Evolutionary conservation across 2,888 invertebrate species (phyloP).

Genomic region (Teinopalpus imperialis): DNA sequence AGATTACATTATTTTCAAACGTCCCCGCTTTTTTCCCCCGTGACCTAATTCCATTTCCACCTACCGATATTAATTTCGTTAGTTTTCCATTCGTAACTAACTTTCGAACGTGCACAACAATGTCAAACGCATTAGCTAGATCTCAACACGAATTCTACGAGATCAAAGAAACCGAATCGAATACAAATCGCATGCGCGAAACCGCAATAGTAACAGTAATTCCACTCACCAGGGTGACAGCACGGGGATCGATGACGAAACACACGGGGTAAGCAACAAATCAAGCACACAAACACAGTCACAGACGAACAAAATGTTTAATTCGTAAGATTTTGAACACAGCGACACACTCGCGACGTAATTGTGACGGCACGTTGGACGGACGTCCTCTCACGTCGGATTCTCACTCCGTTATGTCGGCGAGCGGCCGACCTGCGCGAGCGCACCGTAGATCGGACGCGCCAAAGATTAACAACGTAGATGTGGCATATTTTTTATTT

Average conservation of each 20-base stretch:
- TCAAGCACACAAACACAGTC: constrained; percentile 23
- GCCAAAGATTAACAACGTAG: constrained; percentile 41
- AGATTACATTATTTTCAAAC: too few species aligned
- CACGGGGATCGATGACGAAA: constrained; percentile 1
- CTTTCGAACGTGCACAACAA: too few species aligned
- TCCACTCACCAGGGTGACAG: constrained; percentile 32
- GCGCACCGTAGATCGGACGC: constrained; percentile 54
- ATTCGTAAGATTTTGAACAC: constrained; percentile 14
- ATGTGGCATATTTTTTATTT: too few species aligned
- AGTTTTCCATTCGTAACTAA: too few species aligned
- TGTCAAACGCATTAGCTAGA: constrained; percentile 37
- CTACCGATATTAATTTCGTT: too few species aligned
- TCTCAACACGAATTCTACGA: constrained; percentile 35
- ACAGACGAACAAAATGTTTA: constrained; percentile 19
- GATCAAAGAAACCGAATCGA: constrained; percentile 35
- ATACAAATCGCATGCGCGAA: constrained; percentile 35
- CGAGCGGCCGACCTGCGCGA: constrained; percentile 18
- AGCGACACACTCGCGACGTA: constrained; percentile 36
- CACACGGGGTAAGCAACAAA: constrained; percentile 15
- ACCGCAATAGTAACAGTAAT: constrained; percentile 28
- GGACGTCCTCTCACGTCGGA: constrained; percentile 47
- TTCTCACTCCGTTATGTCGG: constrained; percentile 65
- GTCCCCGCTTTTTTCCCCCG: too few species aligned
- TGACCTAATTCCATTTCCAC: too few species aligned
- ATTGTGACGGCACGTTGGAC: constrained; percentile 30